A percentile compares a stretch with the other conserved stretches of the same genome.
Conservation (phyloP, 1,140 invertebrate genomes). For the Oryzaephilus surinamensis region DNA sequence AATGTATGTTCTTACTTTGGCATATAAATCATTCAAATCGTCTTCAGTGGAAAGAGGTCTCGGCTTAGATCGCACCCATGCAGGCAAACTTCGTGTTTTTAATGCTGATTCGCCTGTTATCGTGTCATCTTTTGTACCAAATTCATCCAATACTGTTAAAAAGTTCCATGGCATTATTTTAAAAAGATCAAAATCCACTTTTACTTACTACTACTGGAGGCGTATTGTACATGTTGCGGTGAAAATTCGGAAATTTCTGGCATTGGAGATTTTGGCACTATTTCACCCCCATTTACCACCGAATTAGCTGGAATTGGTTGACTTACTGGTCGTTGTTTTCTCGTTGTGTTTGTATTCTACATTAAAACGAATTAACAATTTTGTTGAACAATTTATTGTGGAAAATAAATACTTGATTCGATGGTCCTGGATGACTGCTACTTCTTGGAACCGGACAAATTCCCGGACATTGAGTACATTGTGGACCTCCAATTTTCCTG, state of each 20-base stretch:
- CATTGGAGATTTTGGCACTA: slow-evolving; percentile 28
- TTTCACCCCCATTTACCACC: slow-evolving; percentile 24
- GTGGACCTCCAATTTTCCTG: slow-evolving; percentile 25
- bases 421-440: slow-evolving; percentile 30
- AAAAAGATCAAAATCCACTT: too few species aligned
- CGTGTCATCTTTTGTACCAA: slow-evolving; percentile 30
- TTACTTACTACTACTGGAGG: slow-evolving; percentile 51
- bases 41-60: slow-evolving; percentile 55
- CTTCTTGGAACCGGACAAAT: slow-evolving; percentile 33
- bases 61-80: slow-evolving; percentile 51
- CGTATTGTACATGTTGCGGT: slow-evolving; percentile 42
- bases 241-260: slow-evolving; percentile 45
- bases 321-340: slow-evolving; percentile 33
- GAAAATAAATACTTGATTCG: slow-evolving; percentile 13
- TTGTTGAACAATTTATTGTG: background rate
- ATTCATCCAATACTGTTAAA: slow-evolving; percentile 49
- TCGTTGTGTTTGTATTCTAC: slow-evolving; percentile 8
- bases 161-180: background rate
- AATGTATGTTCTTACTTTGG: slow-evolving; percentile 43
- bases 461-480: slow-evolving; percentile 34
- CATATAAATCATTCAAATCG: slow-evolving; percentile 57
- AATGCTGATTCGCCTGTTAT: slow-evolving; percentile 40
- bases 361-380: background rate
- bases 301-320: slow-evolving; percentile 31
- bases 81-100: slow-evolving; percentile 56